These are phyloP conservation scores for Drosophila albomicans DNA, from an alignment of 1,140 invertebrate genomes.

Conservation along the genomic window DNA sequence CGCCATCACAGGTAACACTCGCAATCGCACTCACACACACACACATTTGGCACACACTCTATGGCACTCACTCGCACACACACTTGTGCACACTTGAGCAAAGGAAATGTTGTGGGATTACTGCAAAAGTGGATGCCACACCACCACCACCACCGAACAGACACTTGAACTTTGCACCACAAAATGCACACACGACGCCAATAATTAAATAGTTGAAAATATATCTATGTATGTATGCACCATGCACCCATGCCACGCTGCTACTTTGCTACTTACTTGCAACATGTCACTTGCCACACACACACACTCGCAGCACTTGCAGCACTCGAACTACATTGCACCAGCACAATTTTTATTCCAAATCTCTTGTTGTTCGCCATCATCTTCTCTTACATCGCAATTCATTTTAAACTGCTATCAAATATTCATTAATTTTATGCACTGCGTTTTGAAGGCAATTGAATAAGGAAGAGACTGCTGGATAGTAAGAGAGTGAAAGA, in stretches of 20 bases:
- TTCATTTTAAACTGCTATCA: neutral
- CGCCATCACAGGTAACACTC: constrained; percentile 78
- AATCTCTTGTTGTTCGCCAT: constrained; percentile 4
- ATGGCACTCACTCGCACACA: constrained; percentile 9
- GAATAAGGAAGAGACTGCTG: neutral
- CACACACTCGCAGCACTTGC: no score
- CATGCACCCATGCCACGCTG: constrained; percentile 1
- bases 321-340: constrained; percentile 20
- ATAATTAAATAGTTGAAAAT: constrained; percentile 36
- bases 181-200: constrained; percentile 52
- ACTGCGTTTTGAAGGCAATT: neutral
- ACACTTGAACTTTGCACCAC: constrained; percentile 66
- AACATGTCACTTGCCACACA: constrained; percentile 14
- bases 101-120: constrained; percentile 31
- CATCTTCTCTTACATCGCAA: neutral
- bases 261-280: constrained; percentile 2
- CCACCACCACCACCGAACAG: constrained; percentile 1
- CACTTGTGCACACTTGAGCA: neutral
- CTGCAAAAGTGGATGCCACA: constrained; percentile 4
- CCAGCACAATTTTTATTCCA: constrained; percentile 34
- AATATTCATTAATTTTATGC: neutral
- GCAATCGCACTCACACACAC: constrained; percentile 14
- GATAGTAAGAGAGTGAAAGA: neutral
- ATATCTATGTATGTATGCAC: constrained; percentile 2
- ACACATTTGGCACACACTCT: constrained; percentile 14